Conservation (phyloP, 1,140 invertebrate genomes). For the Odontomachus brunneus region DNA sequence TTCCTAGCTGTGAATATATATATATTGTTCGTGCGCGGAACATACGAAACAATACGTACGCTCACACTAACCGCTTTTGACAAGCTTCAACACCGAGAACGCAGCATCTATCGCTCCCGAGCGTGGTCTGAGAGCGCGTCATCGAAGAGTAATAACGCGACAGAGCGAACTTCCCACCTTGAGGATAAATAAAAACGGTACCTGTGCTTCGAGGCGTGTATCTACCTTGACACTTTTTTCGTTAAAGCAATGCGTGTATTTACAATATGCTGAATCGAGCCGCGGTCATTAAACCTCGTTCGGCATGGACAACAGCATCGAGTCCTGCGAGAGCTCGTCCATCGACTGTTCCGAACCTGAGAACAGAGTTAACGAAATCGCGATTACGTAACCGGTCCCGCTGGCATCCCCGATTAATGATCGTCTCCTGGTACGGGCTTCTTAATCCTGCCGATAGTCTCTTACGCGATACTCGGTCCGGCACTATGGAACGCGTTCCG, state of each 20-base stretch:
- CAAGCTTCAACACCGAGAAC: slow-evolving; percentile 30
- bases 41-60: slow-evolving; percentile 1
- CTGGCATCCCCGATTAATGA: neutral
- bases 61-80: neutral
- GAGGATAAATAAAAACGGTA: slow-evolving; percentile 19
- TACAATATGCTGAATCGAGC: slow-evolving; percentile 56
- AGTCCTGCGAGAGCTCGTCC: slow-evolving; percentile 93
- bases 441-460: neutral
- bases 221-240: slow-evolving; percentile 8
- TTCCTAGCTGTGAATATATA: too few relatives aligned
- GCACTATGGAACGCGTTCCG: neutral
- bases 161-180: neutral
- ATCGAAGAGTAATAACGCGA: slow-evolving; percentile 43
- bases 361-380: slow-evolving; percentile 82
- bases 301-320: slow-evolving; percentile 92
- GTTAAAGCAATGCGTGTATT: slow-evolving; percentile 58
- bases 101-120: slow-evolving; percentile 17
- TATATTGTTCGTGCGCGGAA: neutral
- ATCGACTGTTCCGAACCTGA: slow-evolving; percentile 90
- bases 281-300: slow-evolving; percentile 87
- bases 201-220: slow-evolving; percentile 10
- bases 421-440: neutral
- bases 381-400: slow-evolving; percentile 26
- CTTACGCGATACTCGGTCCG: neutral
- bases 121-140: slow-evolving; percentile 20